Conservation (phyloP, 2,113 vertebrate species). For the Hippocampus zosterae region DNA sequence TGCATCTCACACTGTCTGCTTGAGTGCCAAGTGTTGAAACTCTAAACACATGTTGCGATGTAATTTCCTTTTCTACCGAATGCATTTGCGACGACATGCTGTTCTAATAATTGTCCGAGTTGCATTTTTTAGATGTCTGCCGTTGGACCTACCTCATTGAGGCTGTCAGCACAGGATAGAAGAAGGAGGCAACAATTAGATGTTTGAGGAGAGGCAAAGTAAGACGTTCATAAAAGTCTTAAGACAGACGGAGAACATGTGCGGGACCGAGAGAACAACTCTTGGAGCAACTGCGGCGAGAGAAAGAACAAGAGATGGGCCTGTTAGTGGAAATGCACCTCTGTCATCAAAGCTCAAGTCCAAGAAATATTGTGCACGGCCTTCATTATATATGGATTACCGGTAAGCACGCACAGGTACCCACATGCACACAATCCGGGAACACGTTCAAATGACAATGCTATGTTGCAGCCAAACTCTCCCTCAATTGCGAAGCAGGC, state of each 20-base stretch:
- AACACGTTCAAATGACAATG: constrained; percentile 41
- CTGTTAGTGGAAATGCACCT: constrained; percentile 42
- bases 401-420: constrained; percentile 29
- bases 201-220: constrained; percentile 10
- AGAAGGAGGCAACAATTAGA: constrained; percentile 24
- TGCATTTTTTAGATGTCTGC: constrained; percentile 67
- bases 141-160: constrained; percentile 53
- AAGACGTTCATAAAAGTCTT: not conserved
- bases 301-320: constrained; percentile 16
- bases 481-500: constrained; percentile 24
- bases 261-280: not conserved
- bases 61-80: constrained; percentile 10
- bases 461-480: constrained; percentile 35
- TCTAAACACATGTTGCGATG: constrained; percentile 46
- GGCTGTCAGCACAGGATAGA: constrained; percentile 54
- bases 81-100: constrained; percentile 32
- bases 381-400: constrained; percentile 63
- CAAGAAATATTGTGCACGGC: constrained; percentile 46
- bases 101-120: constrained; percentile 48
- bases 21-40: constrained; percentile 53
- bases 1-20: constrained; percentile 10
- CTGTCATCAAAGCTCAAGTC: constrained; percentile 59
- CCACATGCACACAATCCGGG: not conserved
- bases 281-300: not conserved
- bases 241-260: not conserved